Evolutionary conservation across 92 coral and sea anemone species (phyloP).

Genomic region (Paramuricea clavata): DNA sequence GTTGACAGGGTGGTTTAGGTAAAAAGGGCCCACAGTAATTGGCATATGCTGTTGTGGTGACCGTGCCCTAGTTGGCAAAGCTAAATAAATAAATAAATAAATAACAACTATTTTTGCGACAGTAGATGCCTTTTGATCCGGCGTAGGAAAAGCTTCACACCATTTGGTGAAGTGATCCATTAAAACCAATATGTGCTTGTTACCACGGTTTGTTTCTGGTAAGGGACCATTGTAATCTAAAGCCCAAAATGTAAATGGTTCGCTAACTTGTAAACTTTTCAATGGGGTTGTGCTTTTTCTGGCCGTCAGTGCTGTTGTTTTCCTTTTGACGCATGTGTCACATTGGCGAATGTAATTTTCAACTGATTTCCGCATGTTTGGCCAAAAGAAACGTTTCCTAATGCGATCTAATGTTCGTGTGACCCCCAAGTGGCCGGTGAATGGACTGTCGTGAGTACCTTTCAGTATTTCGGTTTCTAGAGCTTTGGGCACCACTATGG

Average conservation of each 20-base stretch:
- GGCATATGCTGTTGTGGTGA: no score
- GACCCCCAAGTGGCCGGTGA: slow-evolving; percentile 44
- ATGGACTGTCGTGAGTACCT: slow-evolving; percentile 43
- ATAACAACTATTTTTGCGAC: no score
- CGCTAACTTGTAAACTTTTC: slow-evolving; percentile 51
- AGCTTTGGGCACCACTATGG: slow-evolving; percentile 29
- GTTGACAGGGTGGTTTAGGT: no score
- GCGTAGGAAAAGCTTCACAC: no score
- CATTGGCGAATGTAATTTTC: slow-evolving; percentile 43
- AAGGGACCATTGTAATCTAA: no score
- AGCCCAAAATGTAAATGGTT: slow-evolving; percentile 73
- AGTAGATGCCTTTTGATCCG: no score
- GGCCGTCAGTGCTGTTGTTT: slow-evolving; percentile 21
- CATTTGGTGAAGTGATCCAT: slow-evolving; percentile 71
- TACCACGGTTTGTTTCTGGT: no score
- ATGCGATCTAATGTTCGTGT: slow-evolving; percentile 33
- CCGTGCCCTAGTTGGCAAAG: no score
- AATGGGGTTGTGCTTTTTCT: slow-evolving; percentile 52
- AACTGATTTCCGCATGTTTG: slow-evolving; percentile 51
- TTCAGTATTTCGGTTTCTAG: slow-evolving; percentile 4
- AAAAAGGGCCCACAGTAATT: no score
- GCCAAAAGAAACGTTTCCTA: slow-evolving; percentile 48
- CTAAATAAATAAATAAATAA: no score
- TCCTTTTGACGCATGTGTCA: slow-evolving; percentile 35
- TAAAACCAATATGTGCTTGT: slow-evolving; percentile 59